Evolutionary conservation across 2,797 vertebrate species (phyloP).

Genomic region (Chromis chromis): DNA sequence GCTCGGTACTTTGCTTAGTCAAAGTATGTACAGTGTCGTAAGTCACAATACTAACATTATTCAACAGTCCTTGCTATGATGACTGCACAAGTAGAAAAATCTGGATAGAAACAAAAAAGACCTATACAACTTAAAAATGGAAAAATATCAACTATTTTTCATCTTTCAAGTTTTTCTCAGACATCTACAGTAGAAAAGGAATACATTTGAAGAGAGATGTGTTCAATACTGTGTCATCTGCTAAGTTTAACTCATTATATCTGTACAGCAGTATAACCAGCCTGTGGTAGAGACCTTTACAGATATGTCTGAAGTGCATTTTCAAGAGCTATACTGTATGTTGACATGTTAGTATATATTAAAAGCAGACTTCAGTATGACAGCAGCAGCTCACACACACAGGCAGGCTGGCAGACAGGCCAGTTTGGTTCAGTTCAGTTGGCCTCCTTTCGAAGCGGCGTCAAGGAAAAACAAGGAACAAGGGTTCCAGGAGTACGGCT

Average conservation of each 20-base stretch:
- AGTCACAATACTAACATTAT: conserved; percentile 43
- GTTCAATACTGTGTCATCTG: conserved; percentile 55
- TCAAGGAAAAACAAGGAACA: conserved; percentile 29
- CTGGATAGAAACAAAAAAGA: conserved; percentile 54
- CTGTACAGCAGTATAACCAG: conserved; percentile 64
- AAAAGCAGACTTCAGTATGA: conserved; percentile 50
- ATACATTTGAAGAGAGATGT: conserved; percentile 68
- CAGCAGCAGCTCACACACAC: conserved; percentile 60
- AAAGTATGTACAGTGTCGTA: conserved; percentile 59
- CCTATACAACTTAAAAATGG: conserved; percentile 61
- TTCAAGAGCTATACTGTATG: conserved; percentile 30
- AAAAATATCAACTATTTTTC: conserved; percentile 62
- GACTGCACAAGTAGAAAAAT: conserved; percentile 63
- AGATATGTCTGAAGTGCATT: conserved; percentile 56
- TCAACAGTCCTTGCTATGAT: conserved; percentile 35
- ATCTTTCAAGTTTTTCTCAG: conserved; percentile 60
- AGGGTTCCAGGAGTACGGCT: conserved; percentile 6
- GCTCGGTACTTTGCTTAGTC: conserved; percentile 36
- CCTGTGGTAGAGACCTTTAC: conserved; percentile 49
- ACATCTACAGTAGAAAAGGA: conserved; percentile 74
- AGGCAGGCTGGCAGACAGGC: conserved; percentile 55
- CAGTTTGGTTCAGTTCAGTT: conserved; percentile 66
- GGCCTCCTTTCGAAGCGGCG: conserved; percentile 75
- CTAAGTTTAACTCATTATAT: conserved; percentile 54
- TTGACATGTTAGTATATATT: conserved; percentile 71